Conservation (phyloP, 2,113 vertebrate genomes). For the Grammomys dolichurus region DNA sequence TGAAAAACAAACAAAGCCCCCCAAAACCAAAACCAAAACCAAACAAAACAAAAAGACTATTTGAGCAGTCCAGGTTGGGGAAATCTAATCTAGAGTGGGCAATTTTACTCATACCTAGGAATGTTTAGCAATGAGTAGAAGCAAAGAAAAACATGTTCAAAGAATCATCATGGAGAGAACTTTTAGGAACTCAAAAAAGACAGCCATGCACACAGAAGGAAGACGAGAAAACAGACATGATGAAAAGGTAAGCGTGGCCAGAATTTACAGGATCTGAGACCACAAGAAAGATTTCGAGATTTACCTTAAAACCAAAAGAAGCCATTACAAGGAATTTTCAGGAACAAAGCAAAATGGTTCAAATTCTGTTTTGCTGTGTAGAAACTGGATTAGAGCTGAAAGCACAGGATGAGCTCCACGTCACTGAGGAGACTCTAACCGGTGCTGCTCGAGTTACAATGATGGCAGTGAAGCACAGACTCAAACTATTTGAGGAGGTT, state of each 20-base stretch:
- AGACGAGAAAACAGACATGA: neutral
- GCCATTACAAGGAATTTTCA: neutral
- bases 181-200: conserved; percentile 9
- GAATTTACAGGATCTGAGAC: neutral
- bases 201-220: neutral
- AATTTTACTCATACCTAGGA: neutral
- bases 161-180: conserved; percentile 15
- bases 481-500: conserved; percentile 3
- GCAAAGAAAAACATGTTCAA: neutral
- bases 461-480: conserved; percentile 2
- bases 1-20: too few species aligned
- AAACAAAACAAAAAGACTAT: neutral
- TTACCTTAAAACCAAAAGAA: conserved; percentile 37
- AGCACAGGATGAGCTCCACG: neutral
- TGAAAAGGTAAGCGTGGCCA: neutral
- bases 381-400: neutral
- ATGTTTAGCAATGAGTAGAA: neutral
- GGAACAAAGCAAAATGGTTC: neutral
- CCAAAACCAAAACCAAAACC: too few species aligned
- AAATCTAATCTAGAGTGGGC: neutral
- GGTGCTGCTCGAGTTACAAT: neutral
- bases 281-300: conserved; percentile 12
- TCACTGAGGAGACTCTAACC: neutral
- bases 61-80: neutral
- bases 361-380: conserved; percentile 15